Base-by-base conservation (phyloP, 1,140 invertebrate species). In the Penaeus indicus region DNA sequence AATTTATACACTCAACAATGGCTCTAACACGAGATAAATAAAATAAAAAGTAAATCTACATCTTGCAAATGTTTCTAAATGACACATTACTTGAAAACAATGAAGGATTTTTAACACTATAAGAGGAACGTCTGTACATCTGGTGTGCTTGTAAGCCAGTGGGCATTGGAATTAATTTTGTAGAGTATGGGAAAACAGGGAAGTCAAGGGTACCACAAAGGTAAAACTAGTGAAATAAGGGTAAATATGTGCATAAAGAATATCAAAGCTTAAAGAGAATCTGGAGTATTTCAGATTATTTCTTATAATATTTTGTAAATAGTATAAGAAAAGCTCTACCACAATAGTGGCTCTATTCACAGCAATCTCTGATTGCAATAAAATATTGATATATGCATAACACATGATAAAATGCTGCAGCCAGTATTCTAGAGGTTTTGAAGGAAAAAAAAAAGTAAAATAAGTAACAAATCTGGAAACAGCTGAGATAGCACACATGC, bases 111-210 rank as follows among this genome's bases (percentile, higher is more conserved):
- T 78, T 47, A 47, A 61, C 27, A 27, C 38, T 25, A 25, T 80
- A 61, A 22, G 54, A 60, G 10, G 25, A 32, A 25, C 69, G 63
- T 64, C 64, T 84, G 82, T 84, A 69, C n/a, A 84, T 84, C 64
- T 84, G 82, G 63, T 69, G 82, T 84, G 64, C 64, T 84, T 84
- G 82, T 84, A 84, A 84, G 63, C 82, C 63, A 84, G 64, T 84
- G 82, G 63, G 82, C 82, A 84, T n/a, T 84, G 82, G 63, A 84
- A 67, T 84, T 38, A 64, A 47, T 54, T 67, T 62, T 64, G 82
- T 84, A 67, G 63, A 84, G 38, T 84, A 42, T 67, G 27, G 82
- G 38, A 47, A 64, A 83, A 63, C 62, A 83, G 62, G 81, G 38
- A 83, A 83, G 81, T 83, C 81, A 64, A 83, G 81, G 62, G 62